Evolutionary conservation across 2,888 invertebrate species (phyloP), one percentile per base, ranked within the genome.

Genomic region (Plagiodera versicolora): DNA sequence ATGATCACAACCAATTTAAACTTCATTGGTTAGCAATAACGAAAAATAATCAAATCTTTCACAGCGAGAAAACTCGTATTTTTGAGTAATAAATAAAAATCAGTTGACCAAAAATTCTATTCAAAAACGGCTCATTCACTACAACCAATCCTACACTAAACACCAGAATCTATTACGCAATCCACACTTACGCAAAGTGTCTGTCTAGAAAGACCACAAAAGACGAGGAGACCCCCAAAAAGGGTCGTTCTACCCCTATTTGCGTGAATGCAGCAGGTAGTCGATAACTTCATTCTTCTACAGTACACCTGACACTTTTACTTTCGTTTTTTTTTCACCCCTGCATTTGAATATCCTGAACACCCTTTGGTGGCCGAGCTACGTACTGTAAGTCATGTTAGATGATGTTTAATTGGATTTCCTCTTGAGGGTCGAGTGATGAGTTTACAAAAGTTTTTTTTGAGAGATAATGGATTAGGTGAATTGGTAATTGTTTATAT

Each of bases 271-370:
- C 17, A 32, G 30, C 58, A 58, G 58, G 58, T 58, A 58, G 48
- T 14, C 14, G 30, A 51, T 53, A 14, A 44, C 19, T 53, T 58
- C 45, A 45, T 47, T 20, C 20, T 19, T 44, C 4, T 39, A 51
- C 55, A 44, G 47, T 67, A 58, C 67, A 67, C 67, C 67, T 67
- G 67, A 67, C 67, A 67, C 67, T 63, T 63, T 67, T 64, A 67
- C 67, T 67, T 67, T 67, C 64, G 55, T 58, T 64, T 61, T 52
- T 16, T n/a, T 44, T 32, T 10, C 4, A 39, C 39, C 28, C 53
- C 16, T 10, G 46, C 20, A 53, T 53, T 44, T 44, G 1, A 44
- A 53, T 53, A 52, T 10, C 32, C 8, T 11, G 14, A 14, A 14
- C 39, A 2, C 39, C 39, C 39, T 14, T 39, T 39, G 11, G 14